Percentiles rank a stretch among this genome's conserved stretches.
Evolutionary conservation across 2,888 invertebrate genomes (phyloP).

Genomic region (Nomada hirtipes): DNA sequence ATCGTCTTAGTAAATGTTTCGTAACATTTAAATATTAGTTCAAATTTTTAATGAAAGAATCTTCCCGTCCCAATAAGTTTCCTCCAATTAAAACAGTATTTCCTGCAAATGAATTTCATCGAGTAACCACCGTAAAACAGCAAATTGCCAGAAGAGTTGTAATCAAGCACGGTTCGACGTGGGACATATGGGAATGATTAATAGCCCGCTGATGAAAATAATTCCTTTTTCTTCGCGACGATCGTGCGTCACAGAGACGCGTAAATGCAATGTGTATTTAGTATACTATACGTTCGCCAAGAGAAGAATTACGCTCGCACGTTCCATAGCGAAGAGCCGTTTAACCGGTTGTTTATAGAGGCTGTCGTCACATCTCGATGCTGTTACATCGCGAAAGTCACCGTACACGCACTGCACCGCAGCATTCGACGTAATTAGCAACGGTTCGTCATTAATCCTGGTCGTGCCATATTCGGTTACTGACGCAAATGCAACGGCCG

Average conservation of each 20-base stretch:
- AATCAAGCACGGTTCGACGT: background rate
- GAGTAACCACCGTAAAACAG: background rate
- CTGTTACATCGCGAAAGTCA: slow-evolving; percentile 46
- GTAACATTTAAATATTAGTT: too few species aligned
- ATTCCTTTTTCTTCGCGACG: background rate
- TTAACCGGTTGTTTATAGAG: slow-evolving; percentile 42
- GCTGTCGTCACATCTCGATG: slow-evolving; percentile 22
- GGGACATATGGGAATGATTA: background rate
- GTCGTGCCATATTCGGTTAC: slow-evolving; percentile 42
- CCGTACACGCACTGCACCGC: slow-evolving; percentile 34
- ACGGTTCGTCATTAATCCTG: slow-evolving; percentile 71
- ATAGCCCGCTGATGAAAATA: background rate
- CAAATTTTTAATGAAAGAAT: too few species aligned
- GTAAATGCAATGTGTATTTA: slow-evolving; percentile 5
- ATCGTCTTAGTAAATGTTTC: too few species aligned
- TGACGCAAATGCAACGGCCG: slow-evolving; percentile 34
- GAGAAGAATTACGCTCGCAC: slow-evolving; percentile 16
- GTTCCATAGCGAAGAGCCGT: background rate
- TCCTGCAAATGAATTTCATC: too few species aligned
- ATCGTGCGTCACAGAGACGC: slow-evolving; percentile 1
- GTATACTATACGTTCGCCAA: background rate
- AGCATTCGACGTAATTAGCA: slow-evolving; percentile 73
- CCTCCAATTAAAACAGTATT: too few species aligned
- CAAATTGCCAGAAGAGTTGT: background rate
- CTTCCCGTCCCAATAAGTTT: too few species aligned